Evolutionary conservation across 2,888 invertebrate species (phyloP).

Genomic region (Quadroppia sp.): DNA sequence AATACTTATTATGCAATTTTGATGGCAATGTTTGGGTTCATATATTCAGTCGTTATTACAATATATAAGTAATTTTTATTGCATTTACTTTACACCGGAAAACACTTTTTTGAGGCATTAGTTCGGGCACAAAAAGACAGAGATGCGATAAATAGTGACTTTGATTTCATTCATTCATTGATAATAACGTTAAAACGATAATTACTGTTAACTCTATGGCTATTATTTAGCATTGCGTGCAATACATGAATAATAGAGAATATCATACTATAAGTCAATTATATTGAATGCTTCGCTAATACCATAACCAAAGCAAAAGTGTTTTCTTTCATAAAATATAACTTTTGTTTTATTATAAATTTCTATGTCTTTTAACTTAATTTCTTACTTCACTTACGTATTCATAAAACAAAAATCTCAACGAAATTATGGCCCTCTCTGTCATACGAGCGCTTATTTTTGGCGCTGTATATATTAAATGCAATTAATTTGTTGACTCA

Average conservation of each 20-base stretch:
- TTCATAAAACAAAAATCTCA: constrained; percentile 30
- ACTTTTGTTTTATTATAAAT: background rate
- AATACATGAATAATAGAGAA: constrained; percentile 12
- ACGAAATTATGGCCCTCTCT: background rate
- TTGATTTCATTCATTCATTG: constrained; percentile 36
- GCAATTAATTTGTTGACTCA: constrained; percentile 30
- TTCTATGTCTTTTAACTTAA: constrained; percentile 11
- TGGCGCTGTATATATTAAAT: background rate
- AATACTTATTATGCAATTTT: background rate
- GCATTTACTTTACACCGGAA: constrained; percentile 34
- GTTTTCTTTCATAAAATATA: background rate
- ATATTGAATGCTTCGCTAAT: background rate
- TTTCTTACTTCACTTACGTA: constrained; percentile 7
- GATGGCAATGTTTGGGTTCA: constrained; percentile 1
- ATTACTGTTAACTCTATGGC: background rate
- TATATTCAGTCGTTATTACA: constrained; percentile 13
- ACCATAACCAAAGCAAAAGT: constrained; percentile 33
- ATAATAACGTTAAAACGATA: constrained; percentile 39
- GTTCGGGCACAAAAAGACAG: constrained; percentile 18
- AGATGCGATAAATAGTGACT: constrained; percentile 37
- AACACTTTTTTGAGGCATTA: constrained; percentile 27
- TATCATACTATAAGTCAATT: constrained; percentile 18
- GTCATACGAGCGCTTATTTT: no score
- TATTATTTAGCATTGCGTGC: constrained; percentile 35
- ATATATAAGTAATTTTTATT: constrained; percentile 28